phyloP scores from a whole-genome alignment of 2,888 invertebrate genomes.

The Cerastis rubricosa region DNA sequence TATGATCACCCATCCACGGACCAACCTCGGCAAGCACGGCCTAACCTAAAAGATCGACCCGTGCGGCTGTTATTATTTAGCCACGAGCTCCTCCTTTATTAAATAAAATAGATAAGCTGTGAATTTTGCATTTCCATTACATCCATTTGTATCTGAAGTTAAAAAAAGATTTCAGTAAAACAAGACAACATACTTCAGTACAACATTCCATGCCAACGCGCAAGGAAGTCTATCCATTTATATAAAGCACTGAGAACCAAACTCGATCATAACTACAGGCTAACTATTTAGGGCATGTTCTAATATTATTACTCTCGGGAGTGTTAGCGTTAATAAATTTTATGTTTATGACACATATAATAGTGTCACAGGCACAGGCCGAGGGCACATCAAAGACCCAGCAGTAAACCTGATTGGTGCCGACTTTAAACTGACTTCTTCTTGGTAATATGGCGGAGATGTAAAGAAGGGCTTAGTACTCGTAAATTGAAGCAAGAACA shows the following conservation, averaged over 20 bases:
- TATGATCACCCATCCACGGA: too few species aligned
- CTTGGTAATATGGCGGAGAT: slow-evolving; percentile 19
- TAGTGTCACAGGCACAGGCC: slow-evolving; percentile 45
- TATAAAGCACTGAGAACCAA: slow-evolving; percentile 15
- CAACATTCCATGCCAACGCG: background rate
- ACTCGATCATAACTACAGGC: slow-evolving; percentile 15
- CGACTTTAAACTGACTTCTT: slow-evolving; percentile 45
- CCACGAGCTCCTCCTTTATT: too few species aligned
- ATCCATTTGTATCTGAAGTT: background rate
- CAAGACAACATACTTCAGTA: background rate
- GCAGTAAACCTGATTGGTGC: slow-evolving; percentile 55
- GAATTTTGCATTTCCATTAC: too few species aligned
- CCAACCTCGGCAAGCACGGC: too few species aligned
- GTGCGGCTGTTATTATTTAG: too few species aligned
- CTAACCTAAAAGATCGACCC: too few species aligned
- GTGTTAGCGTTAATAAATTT: slow-evolving; percentile 49
- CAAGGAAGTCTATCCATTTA: slow-evolving; percentile 15
- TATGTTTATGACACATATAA: slow-evolving; percentile 59
- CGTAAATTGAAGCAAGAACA: slow-evolving; percentile 30
- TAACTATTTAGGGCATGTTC: slow-evolving; percentile 48
- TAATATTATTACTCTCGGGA: slow-evolving; percentile 44
- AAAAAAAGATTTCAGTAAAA: background rate
- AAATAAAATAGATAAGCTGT: too few species aligned
- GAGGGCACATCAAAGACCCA: slow-evolving; percentile 55
- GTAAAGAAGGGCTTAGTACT: slow-evolving; percentile 8